These are phyloP conservation scores for Tridacna gigas DNA, from an alignment of 2,888 invertebrate species.

Conservation along the genomic window DNA sequence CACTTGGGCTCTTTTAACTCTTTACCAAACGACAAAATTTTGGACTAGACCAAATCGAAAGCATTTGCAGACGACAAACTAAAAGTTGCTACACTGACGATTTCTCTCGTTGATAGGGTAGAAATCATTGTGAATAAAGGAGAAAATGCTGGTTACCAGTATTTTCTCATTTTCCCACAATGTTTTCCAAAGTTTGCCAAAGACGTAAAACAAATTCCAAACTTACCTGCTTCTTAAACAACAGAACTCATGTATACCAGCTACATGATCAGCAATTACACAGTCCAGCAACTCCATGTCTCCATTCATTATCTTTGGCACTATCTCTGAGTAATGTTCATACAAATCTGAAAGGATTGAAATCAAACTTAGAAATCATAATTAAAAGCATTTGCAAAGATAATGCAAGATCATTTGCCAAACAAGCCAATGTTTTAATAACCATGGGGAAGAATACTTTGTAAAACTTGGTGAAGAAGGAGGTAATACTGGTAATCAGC, in stretches of 20 bases:
- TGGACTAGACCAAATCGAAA: too few species aligned
- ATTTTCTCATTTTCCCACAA: neutral
- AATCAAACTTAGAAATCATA: neutral
- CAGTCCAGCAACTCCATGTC: conserved; percentile 77
- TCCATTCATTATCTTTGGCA: conserved; percentile 82
- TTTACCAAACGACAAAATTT: too few species aligned
- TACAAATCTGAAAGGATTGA: conserved; percentile 72
- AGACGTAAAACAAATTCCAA: neutral
- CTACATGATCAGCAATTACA: conserved; percentile 77
- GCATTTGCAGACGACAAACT: too few species aligned
- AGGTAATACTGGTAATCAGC: too few species aligned
- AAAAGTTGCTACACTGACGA: too few species aligned
- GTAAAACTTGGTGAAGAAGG: too few species aligned
- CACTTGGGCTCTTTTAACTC: too few species aligned
- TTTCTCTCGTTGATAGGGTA: too few species aligned
- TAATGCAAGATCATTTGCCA: too few species aligned
- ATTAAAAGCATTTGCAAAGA: too few species aligned
- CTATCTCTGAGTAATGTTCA: conserved; percentile 79
- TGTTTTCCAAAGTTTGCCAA: neutral
- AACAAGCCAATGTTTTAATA: too few species aligned
- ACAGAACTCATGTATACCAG: conserved; percentile 71
- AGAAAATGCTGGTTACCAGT: neutral
- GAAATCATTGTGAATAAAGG: neutral
- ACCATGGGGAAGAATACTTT: too few species aligned
- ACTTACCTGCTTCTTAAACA: conserved; percentile 80